Base-by-base conservation (phyloP, 2,888 invertebrate genomes). In the Hemicrepidius hirtus region DNA sequence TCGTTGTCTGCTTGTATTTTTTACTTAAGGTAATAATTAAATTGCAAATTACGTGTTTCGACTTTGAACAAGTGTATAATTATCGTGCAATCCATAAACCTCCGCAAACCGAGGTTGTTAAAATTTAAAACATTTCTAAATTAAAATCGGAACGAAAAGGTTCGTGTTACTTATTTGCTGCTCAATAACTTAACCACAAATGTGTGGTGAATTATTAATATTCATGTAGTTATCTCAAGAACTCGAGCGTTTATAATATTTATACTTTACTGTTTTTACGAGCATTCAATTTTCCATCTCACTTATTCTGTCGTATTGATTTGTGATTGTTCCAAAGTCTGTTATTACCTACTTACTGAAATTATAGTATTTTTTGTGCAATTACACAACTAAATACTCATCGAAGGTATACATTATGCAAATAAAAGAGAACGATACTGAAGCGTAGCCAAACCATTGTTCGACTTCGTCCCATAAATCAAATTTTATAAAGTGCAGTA, bases 401-500 rank as follows among this genome's bases (percentile, higher is more conserved):
- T n/a, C 0, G 13, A 53, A 12, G 13, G 5, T 13, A 32, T 32
- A 16, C 2, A 28, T 60, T 44, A 60, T 60, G 60, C 18, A 60
- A 60, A 60, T 60, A 60, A 44, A 44, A 28, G 44, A 3, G 16
- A 40, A 44, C 60, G 28, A 44, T 28, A 24, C 60, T 44, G 28
- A 57, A 60, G 44, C 40, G 60, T 44, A 44, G 41, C 9, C 7
- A 44, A 35, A 40, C 24, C 60, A 60, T 41, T 37, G 24, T 24
- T 64, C 37, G 40, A 57, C 57, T 49, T 63, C 24, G 49, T 68
- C 74, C 74, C 84, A 79, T 85, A 85, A 85, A 85, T 85, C 85
- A 85, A 84, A 83, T 83, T 84, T 84, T 82, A 82, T 83, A 82
- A 80, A 84, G 82, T 73, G 60, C 82, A 81, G 81, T 65, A 73